phyloP scores from a whole-genome alignment of 2,113 vertebrate genomes.

The Pyrgilauda ruficollis region DNA sequence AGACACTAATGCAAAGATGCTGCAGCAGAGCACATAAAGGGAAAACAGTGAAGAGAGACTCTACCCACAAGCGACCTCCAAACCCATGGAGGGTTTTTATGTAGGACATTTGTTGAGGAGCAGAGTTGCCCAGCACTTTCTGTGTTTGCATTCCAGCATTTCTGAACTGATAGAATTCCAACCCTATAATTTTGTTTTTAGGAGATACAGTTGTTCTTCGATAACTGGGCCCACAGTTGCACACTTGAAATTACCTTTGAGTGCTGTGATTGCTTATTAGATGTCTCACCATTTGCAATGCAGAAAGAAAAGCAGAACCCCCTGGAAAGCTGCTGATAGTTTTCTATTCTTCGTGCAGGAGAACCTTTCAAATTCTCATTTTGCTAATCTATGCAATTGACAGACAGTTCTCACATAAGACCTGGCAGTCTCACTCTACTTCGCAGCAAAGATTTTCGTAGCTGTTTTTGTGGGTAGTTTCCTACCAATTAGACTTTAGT shows the following conservation, averaged over 20 bases:
- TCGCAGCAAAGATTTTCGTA: constrained; percentile 46
- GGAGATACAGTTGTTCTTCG: background rate
- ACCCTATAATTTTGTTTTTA: background rate
- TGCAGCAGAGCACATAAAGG: background rate
- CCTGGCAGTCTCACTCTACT: constrained; percentile 20
- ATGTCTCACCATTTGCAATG: background rate
- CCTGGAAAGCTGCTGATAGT: background rate
- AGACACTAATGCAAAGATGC: background rate
- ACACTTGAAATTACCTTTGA: background rate
- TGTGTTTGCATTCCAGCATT: background rate
- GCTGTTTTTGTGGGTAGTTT: constrained; percentile 27
- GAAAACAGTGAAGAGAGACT: background rate
- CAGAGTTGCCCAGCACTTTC: background rate
- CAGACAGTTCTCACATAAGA: constrained; percentile 56
- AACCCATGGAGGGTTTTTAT: background rate
- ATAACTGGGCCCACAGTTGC: background rate
- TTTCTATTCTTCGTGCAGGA: constrained; percentile 22
- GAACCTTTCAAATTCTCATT: constrained; percentile 49
- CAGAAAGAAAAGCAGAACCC: background rate
- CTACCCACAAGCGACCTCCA: background rate
- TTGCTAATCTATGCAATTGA: constrained; percentile 26
- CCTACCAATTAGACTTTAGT: constrained; percentile 20
- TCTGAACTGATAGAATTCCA: background rate
- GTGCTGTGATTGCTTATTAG: background rate
- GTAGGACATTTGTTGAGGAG: background rate